Conservation (phyloP, 2,888 invertebrate species). For the Catocala nupta region DNA sequence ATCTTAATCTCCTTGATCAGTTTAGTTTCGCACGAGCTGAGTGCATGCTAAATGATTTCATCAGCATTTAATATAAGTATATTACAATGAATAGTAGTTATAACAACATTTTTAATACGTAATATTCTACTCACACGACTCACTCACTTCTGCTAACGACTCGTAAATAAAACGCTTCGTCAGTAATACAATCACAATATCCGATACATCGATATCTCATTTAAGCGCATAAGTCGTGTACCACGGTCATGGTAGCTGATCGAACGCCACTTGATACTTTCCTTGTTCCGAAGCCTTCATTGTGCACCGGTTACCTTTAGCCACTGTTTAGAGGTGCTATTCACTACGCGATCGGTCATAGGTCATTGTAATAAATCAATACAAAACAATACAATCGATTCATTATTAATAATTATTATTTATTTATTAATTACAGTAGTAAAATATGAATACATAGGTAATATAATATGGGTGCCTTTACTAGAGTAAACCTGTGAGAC, state of each 20-base stretch:
- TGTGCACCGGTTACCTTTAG: constrained; percentile 39
- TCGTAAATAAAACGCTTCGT: constrained; percentile 35
- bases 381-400: too few relatives aligned
- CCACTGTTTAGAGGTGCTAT: constrained; percentile 20
- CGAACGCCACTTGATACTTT: constrained; percentile 48
- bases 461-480: too few relatives aligned
- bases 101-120: constrained; percentile 10
- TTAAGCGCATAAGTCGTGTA: constrained; percentile 46
- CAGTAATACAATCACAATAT: constrained; percentile 40
- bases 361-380: background rate
- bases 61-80: background rate
- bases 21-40: constrained; percentile 2
- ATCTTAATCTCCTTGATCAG: background rate
- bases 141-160: constrained; percentile 30
- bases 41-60: constrained; percentile 1
- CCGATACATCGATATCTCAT: constrained; percentile 38
- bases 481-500: too few relatives aligned
- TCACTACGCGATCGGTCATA: constrained; percentile 9
- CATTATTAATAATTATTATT: too few relatives aligned
- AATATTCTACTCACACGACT: constrained; percentile 18
- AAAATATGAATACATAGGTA: too few relatives aligned
- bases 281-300: constrained; percentile 44
- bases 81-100: background rate
- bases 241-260: constrained; percentile 48
- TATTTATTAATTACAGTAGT: too few relatives aligned